phyloP scores from a whole-genome alignment of 1,140 invertebrate species.

The Eumaeus atala region DNA sequence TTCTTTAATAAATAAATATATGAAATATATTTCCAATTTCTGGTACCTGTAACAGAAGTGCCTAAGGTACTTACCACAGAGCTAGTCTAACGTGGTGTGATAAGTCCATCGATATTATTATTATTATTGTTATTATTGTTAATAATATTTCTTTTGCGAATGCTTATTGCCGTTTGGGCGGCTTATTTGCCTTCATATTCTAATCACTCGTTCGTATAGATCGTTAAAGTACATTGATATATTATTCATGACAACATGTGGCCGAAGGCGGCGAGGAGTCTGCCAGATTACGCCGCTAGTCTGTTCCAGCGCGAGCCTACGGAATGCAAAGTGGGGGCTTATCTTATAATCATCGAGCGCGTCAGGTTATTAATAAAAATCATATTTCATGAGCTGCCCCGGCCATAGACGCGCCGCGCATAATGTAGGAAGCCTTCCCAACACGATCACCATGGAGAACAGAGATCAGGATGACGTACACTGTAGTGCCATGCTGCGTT shows the following conservation, averaged over 20 bases:
- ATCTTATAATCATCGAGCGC: slow-evolving; percentile 73
- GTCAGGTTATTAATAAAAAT: slow-evolving; percentile 74
- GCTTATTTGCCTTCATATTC: too few relatives aligned
- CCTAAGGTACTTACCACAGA: too few relatives aligned
- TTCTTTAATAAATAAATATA: too few relatives aligned
- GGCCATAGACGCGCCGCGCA: slow-evolving; percentile 29
- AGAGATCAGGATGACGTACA: not conserved
- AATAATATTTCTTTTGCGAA: too few relatives aligned
- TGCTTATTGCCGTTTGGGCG: too few relatives aligned
- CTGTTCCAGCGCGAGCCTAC: slow-evolving; percentile 53
- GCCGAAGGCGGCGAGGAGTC: slow-evolving; percentile 32
- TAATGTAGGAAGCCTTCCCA: slow-evolving; percentile 16
- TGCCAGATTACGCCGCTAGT: slow-evolving; percentile 47
- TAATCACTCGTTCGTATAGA: not conserved
- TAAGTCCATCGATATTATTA: too few relatives aligned
- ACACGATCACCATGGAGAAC: slow-evolving; percentile 1
- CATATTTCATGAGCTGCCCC: slow-evolving; percentile 53
- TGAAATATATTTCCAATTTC: too few relatives aligned
- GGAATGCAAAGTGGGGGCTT: slow-evolving; percentile 72
- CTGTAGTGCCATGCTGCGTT: not conserved
- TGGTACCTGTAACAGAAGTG: too few relatives aligned
- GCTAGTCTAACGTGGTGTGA: too few relatives aligned
- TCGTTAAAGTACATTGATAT: too few relatives aligned
- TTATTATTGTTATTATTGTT: too few relatives aligned
- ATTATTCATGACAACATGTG: not conserved